Evolutionary conservation across 92 coral and sea anemone genomes (phyloP), one percentile per base, ranked within the genome.

Genomic region (Desmophyllum pertusum): DNA sequence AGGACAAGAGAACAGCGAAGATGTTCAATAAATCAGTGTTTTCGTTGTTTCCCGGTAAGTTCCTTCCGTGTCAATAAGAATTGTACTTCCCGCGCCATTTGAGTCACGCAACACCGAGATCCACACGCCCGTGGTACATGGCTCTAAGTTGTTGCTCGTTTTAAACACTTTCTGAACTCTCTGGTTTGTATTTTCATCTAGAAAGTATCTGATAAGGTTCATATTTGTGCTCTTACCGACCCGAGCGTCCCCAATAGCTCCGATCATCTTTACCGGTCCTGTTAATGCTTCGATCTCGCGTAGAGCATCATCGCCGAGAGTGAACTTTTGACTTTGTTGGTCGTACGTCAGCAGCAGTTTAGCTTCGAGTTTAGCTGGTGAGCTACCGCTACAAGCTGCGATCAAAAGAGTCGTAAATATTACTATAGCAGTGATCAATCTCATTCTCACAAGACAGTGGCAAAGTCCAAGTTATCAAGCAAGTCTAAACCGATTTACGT

Each of bases 221-320:
- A 92, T 46, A 69, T 89, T 88, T 36, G 95, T 92, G 19, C 93
- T 90, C 62, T 92, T 92, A 6, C 95, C 95, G 29, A 92, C 91
- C 27, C 93, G 86, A n/a, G 95, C 86, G 50, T 92, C 95, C 6
- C 95, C 95, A 75, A 92, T 80, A 0, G 91, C 95, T 2, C 84
- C 40, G 45, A 68, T 17, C 4, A 77, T 73, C 70, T 41, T 85
- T 10, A 77, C 15, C 40, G 78, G 78, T 4, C 25, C 37, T 64
- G 27, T 39, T 17, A 85, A 27, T 29, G 40, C n/a, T 30, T 10
- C 35, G 10, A 85, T 41, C 21, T 69, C 57, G 29, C 46, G 51
- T 31, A 70, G 57, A 55, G 89, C 81, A 23, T 45, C 72, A 15
- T 10, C 63, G 10, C n/a, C 48, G 62, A 86, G 85, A 33, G 59